These are phyloP conservation scores for Chirona hameri DNA, from an alignment of 2,888 invertebrate species.

Conservation along the genomic window DNA sequence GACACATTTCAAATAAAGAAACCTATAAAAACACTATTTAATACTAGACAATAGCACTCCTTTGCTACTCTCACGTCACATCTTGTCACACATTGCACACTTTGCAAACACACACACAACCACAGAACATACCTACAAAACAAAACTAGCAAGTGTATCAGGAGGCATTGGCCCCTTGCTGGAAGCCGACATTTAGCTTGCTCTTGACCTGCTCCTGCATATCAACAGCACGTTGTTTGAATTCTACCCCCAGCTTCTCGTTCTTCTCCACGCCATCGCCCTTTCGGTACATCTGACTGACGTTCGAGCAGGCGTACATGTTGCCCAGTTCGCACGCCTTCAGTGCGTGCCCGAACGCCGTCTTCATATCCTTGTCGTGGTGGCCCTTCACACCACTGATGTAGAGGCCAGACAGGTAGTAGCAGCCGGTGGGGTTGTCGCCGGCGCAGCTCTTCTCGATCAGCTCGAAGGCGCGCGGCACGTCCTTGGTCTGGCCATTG, in stretches of 20 bases:
- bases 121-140: not conserved
- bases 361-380: constrained; percentile 60
- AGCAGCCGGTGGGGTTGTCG: constrained; percentile 67
- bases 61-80: too few relatives aligned
- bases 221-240: not conserved
- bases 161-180: not conserved
- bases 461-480: constrained; percentile 50
- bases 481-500: constrained; percentile 35
- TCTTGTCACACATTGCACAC: too few relatives aligned
- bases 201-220: not conserved
- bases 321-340: constrained; percentile 80
- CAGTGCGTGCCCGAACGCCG: constrained; percentile 71
- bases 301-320: constrained; percentile 83
- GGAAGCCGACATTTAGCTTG: not conserved
- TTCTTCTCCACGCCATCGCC: constrained; percentile 79
- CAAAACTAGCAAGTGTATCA: not conserved
- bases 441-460: constrained; percentile 50
- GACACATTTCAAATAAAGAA: too few relatives aligned
- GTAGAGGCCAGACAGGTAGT: constrained; percentile 74
- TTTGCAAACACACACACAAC: not conserved
- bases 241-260: constrained; percentile 35
- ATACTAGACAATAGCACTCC: too few relatives aligned
- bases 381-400: constrained; percentile 65
- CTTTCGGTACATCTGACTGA: constrained; percentile 58
- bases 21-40: too few relatives aligned